Percentiles rank a stretch among this genome's conserved stretches.
phyloP scores from a whole-genome alignment of 2,113 vertebrate species.

The Tychaedon coryphoeus region DNA sequence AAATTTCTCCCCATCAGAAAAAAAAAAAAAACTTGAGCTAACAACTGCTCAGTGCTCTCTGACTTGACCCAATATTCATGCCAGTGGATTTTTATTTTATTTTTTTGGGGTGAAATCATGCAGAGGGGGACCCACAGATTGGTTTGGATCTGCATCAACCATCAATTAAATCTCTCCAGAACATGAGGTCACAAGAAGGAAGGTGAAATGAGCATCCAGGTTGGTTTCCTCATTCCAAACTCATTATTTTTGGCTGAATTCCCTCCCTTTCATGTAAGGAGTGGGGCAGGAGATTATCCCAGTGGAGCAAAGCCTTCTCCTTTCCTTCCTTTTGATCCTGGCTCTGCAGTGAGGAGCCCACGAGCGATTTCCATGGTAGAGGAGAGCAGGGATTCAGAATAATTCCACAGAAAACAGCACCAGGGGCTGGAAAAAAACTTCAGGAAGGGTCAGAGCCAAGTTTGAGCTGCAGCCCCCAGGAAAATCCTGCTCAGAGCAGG shows the following conservation, averaged over 20 bases:
- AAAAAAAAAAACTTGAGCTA: not conserved
- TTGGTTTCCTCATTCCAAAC: not conserved
- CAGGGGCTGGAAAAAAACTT: not conserved
- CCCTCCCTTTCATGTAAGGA: not conserved
- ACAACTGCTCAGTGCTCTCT: too few species aligned
- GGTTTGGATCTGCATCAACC: not conserved
- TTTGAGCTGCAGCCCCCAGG: not conserved
- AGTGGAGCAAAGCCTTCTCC: not conserved
- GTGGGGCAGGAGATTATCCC: not conserved
- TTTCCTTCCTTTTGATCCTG: not conserved
- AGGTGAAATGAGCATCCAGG: not conserved
- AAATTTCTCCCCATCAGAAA: not conserved
- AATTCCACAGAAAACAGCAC: not conserved
- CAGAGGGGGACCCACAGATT: not conserved
- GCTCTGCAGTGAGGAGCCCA: not conserved
- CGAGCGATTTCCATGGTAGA: not conserved
- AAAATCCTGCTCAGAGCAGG: not conserved
- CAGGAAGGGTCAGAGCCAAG: not conserved
- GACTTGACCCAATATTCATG: too few species aligned
- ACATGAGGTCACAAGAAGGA: not conserved
- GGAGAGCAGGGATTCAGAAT: not conserved
- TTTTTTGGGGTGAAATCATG: not conserved
- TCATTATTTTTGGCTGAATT: not conserved
- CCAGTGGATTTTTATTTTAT: accelerated
- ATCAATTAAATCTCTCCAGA: not conserved